phyloP scores from a whole-genome alignment of 2,797 vertebrate genomes.

The Pseudochirops corinnae region DNA sequence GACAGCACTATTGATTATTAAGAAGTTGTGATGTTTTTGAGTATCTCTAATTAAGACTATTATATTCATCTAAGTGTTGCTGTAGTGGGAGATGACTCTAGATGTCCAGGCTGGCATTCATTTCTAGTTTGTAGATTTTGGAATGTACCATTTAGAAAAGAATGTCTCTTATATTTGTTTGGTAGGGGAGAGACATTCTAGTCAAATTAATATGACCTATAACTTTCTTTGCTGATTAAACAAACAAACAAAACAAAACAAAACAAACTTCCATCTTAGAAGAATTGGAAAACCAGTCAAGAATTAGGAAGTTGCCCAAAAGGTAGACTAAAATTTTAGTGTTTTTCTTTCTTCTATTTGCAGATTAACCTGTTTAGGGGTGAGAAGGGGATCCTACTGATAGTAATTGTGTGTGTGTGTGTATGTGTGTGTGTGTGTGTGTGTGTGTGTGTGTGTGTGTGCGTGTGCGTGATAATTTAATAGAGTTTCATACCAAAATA shows the following conservation, averaged over 20 bases:
- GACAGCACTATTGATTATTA: neutral
- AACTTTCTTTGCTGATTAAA: slow-evolving; percentile 2
- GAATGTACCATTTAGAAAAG: slow-evolving; percentile 41
- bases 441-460: neutral
- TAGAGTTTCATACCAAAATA: neutral
- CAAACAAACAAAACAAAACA: neutral
- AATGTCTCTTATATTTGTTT: slow-evolving; percentile 24
- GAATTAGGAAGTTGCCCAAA: neutral
- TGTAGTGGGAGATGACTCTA: neutral
- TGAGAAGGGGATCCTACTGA: neutral
- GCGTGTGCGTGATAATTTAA: neutral
- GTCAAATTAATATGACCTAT: slow-evolving; percentile 28
- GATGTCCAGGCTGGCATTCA: neutral
- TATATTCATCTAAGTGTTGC: neutral
- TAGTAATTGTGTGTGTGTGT: neutral
- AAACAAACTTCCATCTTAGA: neutral
- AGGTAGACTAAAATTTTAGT: slow-evolving; percentile 6
- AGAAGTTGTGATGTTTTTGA: neutral
- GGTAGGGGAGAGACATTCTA: neutral
- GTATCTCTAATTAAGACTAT: neutral
- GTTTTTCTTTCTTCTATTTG: slow-evolving; percentile 21
- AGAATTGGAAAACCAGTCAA: neutral
- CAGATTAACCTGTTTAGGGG: neutral
- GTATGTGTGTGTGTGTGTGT: neutral
- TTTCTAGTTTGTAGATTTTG: slow-evolving; percentile 39